Conservation (phyloP, 37 sponge, comb jelly and placozoan genomes). For the Haliclona indistincta region DNA sequence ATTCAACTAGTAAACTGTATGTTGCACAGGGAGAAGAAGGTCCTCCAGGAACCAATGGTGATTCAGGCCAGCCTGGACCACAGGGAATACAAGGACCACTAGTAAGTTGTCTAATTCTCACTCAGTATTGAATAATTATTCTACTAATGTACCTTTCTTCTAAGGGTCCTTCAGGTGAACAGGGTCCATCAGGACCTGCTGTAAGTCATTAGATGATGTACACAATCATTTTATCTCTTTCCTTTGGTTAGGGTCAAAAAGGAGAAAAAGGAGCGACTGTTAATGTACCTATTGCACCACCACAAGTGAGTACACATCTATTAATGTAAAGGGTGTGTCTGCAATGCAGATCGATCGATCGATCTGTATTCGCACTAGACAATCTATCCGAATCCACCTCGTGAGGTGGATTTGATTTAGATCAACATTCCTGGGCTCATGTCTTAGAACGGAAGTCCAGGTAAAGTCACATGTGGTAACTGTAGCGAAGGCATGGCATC, state of each 20-base stretch:
- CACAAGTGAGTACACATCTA: neutral
- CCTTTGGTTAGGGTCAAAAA: constrained; percentile 4
- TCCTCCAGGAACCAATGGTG: constrained; percentile 36
- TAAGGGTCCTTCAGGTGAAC: constrained; percentile 57
- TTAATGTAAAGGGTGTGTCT: constrained; percentile 1
- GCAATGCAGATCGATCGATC: neutral
- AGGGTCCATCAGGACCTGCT: constrained; percentile 38
- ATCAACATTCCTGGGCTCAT: no score
- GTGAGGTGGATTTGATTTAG: no score
- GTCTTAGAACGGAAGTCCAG: no score
- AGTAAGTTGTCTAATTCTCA: constrained; percentile 33
- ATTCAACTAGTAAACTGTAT: neutral
- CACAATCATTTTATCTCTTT: neutral
- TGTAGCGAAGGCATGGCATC: no score
- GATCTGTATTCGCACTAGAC: neutral
- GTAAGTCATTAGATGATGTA: constrained; percentile 10
- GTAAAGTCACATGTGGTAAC: no score
- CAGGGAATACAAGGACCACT: constrained; percentile 58
- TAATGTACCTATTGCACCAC: neutral
- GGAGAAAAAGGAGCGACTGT: constrained; percentile 7
- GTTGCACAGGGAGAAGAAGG: constrained; percentile 35
- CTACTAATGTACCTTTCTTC: neutral
- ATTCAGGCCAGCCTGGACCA: constrained; percentile 44
- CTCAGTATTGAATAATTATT: neutral
- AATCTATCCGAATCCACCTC: neutral